Base-by-base conservation (phyloP, 1,140 invertebrate species). In the Bradynema listronoti region DNA sequence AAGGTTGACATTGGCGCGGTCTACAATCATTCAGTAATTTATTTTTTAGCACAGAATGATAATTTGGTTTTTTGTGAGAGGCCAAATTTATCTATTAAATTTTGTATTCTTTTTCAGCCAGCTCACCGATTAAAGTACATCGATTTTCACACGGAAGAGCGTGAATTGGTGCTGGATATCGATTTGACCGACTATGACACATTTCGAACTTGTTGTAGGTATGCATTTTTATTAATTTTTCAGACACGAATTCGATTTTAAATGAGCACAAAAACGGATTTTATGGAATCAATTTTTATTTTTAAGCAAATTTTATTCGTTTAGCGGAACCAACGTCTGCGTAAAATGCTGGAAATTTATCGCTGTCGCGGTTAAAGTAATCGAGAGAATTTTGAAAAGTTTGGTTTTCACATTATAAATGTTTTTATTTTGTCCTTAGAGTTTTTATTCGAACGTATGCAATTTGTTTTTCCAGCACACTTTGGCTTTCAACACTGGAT, bases 151-250 rank as follows among this genome's bases (percentile, higher is more conserved):
- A 84, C 87, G 6, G 66, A 83, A 1, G 85, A 89, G 73, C 88
- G 90, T 79, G 95, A 99, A 82, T 80, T 97, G 11, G 90, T 98
- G 1, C 94, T 98, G 83, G 95, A 99, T 86, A 98, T 99, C 75
- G 94, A 99, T 84, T 88, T 99, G 84, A 96, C 93, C 47, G 95
- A 98, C 82, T 99, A 98, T 81, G 93, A 98, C 84, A 90, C 94
- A 77, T 86, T 98, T 1, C 82, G 94, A 78, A 88, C 84, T 49
- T 97, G 92, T 79, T 83, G 83, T 70, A 78, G 74, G 81, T 82
- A 69, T 69, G 79, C 78, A 16, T 24, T 55, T n/a, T n/a, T n/a
- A n/a, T n/a, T n/a, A n/a, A n/a, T n/a, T n/a, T n/a, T n/a, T n/a
- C n/a, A n/a, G n/a, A n/a, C n/a, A n/a, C n/a, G n/a, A n/a, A n/a